Conservation (phyloP, 2,797 vertebrate genomes). For the Halcyon smyrnensis region DNA sequence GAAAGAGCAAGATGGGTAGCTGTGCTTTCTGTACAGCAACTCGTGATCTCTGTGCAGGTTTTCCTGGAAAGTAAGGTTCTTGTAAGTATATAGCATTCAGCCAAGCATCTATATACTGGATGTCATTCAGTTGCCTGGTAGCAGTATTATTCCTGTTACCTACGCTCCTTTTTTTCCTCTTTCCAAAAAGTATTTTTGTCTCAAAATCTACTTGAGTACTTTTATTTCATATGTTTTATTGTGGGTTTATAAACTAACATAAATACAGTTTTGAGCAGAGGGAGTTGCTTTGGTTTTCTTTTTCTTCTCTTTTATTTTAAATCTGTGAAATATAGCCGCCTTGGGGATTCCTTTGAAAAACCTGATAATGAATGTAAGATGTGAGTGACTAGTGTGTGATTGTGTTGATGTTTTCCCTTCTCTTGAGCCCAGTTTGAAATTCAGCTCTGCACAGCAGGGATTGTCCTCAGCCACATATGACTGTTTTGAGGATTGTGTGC, state of each 20-base stretch:
- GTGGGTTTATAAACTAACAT: slow-evolving; percentile 50
- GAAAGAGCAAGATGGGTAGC: background rate
- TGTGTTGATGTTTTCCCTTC: slow-evolving; percentile 61
- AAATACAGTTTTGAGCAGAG: slow-evolving; percentile 29
- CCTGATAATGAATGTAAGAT: slow-evolving; percentile 73
- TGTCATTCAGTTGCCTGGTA: background rate
- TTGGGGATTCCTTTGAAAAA: slow-evolving; percentile 77
- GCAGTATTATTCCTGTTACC: slow-evolving; percentile 18
- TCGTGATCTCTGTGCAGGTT: background rate
- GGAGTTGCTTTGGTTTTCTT: slow-evolving; percentile 37
- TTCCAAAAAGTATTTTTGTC: background rate
- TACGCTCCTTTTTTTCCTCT: background rate
- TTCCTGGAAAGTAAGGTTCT: background rate
- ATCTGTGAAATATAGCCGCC: slow-evolving; percentile 58
- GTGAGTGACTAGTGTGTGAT: slow-evolving; percentile 62
- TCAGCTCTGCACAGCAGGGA: slow-evolving; percentile 55
- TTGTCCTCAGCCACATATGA: slow-evolving; percentile 26
- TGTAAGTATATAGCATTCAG: background rate
- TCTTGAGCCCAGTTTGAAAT: slow-evolving; percentile 67
- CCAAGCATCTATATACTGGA: background rate
- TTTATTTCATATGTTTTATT: slow-evolving; percentile 25
- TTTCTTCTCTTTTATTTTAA: slow-evolving; percentile 50
- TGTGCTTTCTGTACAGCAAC: background rate
- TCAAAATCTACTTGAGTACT: slow-evolving; percentile 6
- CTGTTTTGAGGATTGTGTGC: slow-evolving; percentile 56